Evolutionary conservation across 1,140 invertebrate genomes (phyloP).

Genomic region (Manduca sexta): DNA sequence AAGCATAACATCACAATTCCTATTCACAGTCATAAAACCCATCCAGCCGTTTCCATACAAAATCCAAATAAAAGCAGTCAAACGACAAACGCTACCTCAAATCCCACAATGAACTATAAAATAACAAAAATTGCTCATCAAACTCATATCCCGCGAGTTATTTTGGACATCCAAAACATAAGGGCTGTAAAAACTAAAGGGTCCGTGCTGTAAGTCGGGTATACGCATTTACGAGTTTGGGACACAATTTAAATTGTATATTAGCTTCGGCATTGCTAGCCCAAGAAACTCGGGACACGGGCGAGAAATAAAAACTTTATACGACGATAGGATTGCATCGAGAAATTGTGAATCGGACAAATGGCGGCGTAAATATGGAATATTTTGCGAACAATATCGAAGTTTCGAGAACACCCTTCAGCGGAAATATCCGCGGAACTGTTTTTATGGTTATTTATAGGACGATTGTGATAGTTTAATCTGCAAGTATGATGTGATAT

Average conservation of each 20-base stretch:
- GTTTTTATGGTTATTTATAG: too few relatives aligned
- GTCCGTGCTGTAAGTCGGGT: slow-evolving; percentile 22
- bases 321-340: slow-evolving; percentile 26
- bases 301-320: slow-evolving; percentile 31
- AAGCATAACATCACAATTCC: too few relatives aligned
- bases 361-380: slow-evolving; percentile 6
- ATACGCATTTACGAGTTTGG: slow-evolving; percentile 31
- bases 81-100: background rate
- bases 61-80: background rate
- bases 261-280: slow-evolving; percentile 24
- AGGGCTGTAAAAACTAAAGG: slow-evolving; percentile 32
- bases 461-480: too few relatives aligned
- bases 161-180: slow-evolving; percentile 22
- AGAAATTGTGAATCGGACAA: slow-evolving; percentile 19
- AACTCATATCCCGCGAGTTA: slow-evolving; percentile 24
- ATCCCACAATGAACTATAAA: slow-evolving; percentile 9
- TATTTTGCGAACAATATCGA: slow-evolving; percentile 3
- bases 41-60: too few relatives aligned
- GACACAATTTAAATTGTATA: slow-evolving; percentile 59
- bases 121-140: slow-evolving; percentile 27
- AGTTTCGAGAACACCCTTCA: background rate
- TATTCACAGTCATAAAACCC: too few relatives aligned
- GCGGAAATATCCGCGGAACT: too few relatives aligned
- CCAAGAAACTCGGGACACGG: slow-evolving; percentile 17
- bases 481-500: too few relatives aligned